Conservation (phyloP, 2,888 invertebrate genomes). For the Periphyllus acericola region DNA sequence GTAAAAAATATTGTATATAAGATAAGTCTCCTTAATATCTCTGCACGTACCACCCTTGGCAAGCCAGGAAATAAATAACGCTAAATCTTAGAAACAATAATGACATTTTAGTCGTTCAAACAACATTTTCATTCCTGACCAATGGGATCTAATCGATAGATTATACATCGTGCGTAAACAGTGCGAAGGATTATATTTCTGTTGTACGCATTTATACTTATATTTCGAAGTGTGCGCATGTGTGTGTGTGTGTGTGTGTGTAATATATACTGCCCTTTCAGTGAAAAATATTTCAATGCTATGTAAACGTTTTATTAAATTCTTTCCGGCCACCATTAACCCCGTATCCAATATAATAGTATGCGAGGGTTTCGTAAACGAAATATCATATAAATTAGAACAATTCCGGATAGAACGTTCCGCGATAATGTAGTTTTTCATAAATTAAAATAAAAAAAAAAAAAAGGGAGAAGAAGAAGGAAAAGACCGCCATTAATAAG, state of each 20-base stretch:
- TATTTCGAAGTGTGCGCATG: too few relatives aligned
- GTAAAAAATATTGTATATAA: too few relatives aligned
- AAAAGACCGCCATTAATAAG: background rate
- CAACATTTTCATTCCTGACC: too few relatives aligned
- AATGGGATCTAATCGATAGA: too few relatives aligned
- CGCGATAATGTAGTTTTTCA: background rate
- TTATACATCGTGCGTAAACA: too few relatives aligned
- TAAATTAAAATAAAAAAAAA: background rate
- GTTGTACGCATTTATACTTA: too few relatives aligned
- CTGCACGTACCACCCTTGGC: too few relatives aligned
- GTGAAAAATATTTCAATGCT: constrained; percentile 10
- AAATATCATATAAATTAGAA: constrained; percentile 11
- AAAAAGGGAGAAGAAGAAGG: background rate
- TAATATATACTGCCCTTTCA: background rate
- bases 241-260: background rate
- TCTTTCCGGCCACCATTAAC: constrained; percentile 16
- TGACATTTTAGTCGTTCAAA: too few relatives aligned
- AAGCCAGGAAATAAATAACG: too few relatives aligned
- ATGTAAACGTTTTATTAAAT: constrained; percentile 21
- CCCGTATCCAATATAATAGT: background rate
- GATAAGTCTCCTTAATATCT: too few relatives aligned
- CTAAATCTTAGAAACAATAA: too few relatives aligned
- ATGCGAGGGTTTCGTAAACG: background rate
- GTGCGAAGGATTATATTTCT: too few relatives aligned
- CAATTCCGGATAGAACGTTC: background rate